Percentiles rank a stretch among this genome's conserved stretches.
Conservation (phyloP, 2,113 vertebrate genomes). For the Callithrix jacchus region DNA sequence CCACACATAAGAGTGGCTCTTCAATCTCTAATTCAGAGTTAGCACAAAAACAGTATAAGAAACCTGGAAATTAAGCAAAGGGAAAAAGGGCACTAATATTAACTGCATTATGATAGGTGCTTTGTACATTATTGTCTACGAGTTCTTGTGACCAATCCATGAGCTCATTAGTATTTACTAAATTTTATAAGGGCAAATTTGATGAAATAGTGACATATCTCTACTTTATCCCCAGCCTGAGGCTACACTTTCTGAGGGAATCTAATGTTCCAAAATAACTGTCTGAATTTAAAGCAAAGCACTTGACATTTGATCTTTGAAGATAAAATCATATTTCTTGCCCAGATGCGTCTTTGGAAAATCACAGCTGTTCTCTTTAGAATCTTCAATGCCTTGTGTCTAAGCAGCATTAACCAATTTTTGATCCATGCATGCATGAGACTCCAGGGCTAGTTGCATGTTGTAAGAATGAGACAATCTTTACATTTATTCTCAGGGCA, state of each 20-base stretch:
- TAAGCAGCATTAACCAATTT: not conserved
- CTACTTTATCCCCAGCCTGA: not conserved
- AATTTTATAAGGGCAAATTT: not conserved
- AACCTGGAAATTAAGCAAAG: not conserved
- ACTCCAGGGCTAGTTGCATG: not conserved
- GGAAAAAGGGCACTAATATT: not conserved
- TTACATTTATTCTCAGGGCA: conserved; percentile 4
- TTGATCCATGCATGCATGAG: not conserved
- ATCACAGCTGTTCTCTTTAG: not conserved
- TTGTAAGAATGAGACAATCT: not conserved
- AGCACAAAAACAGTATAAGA: not conserved
- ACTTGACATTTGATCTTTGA: not conserved
- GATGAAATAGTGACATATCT: not conserved
- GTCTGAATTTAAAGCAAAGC: not conserved
- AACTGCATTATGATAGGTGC: not conserved
- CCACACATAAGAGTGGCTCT: not conserved
- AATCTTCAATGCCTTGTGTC: not conserved
- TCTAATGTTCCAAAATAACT: not conserved
- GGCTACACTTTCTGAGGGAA: not conserved
- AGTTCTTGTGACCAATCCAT: not conserved
- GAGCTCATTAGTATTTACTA: not conserved
- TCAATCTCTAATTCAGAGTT: not conserved
- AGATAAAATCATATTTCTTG: conserved; percentile 33
- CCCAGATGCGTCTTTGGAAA: not conserved
- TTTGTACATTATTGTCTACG: not conserved